Conservation (phyloP, 53 echinoderm and acorn worm genomes). For the Pentamera pediparva region DNA sequence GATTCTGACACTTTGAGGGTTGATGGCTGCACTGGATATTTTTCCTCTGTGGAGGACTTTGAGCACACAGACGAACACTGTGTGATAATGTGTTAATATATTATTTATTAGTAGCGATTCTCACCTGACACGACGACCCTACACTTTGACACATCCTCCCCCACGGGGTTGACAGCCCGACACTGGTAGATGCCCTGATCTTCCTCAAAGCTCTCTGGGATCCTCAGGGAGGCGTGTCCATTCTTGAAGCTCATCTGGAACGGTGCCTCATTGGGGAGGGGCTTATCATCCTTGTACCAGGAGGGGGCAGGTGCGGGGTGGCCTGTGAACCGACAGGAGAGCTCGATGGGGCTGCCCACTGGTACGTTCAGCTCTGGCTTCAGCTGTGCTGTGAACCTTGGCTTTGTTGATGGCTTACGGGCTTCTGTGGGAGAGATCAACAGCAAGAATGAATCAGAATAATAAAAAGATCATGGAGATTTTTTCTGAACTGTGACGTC, state of each 20-base stretch:
- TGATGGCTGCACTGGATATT: too few species aligned
- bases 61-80: too few species aligned
- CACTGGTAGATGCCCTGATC: conserved; percentile 67
- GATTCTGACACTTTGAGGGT: too few species aligned
- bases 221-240: conserved; percentile 60
- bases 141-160: conserved; percentile 55
- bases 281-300: conserved; percentile 76
- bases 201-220: conserved; percentile 58
- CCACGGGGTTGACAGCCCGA: conserved; percentile 67
- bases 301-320: conserved; percentile 58
- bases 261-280: conserved; percentile 37
- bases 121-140: conserved; percentile 80
- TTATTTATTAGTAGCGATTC: too few species aligned
- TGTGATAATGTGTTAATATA: too few species aligned
- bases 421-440: conserved; percentile 31
- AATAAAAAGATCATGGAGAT: background rate
- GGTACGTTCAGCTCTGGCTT: conserved; percentile 44
- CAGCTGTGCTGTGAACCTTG: conserved; percentile 38
- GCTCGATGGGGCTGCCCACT: conserved; percentile 59
- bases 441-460: too few species aligned
- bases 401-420: conserved; percentile 29
- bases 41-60: too few species aligned
- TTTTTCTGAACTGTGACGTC: background rate
- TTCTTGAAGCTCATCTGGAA: conserved; percentile 67
- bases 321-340: conserved; percentile 64